Percentiles rank a stretch among this genome's conserved stretches.
Conservation (phyloP, 1,140 invertebrate genomes). For the Propsilocerus akamusi region DNA sequence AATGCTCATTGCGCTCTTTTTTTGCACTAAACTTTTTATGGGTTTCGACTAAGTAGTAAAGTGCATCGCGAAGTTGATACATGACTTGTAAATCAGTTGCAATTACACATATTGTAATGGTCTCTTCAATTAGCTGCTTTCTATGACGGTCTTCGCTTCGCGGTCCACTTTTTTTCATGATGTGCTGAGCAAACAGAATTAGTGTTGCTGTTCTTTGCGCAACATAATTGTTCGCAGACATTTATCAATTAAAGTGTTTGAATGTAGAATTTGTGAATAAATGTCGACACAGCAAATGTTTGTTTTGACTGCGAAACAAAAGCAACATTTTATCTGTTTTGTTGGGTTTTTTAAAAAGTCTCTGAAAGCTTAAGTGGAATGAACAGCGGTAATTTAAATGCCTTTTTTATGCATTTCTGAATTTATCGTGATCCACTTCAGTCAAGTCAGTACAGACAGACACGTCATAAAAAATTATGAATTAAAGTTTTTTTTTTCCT, state of each 20-base stretch:
- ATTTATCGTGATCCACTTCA: neutral
- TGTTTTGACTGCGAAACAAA: too few relatives aligned
- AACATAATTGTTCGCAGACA: neutral
- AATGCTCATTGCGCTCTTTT: neutral
- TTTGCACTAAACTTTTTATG: neutral
- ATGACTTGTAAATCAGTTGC: neutral
- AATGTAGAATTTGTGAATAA: neutral
- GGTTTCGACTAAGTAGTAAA: neutral
- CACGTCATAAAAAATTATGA: neutral
- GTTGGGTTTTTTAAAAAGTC: neutral
- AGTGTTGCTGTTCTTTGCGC: neutral
- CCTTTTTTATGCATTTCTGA: neutral
- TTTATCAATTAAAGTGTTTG: slow-evolving; percentile 1
- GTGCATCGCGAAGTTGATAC: neutral
- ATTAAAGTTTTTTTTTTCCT: neutral
- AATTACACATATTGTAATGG: neutral
- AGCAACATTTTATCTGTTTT: too few relatives aligned
- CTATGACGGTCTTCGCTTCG: neutral
- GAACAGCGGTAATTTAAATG: neutral
- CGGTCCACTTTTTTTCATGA: neutral
- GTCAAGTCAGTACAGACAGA: neutral
- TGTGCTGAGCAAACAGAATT: neutral
- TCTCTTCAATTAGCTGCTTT: neutral
- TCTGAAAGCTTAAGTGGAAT: neutral
- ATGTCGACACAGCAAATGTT: too few relatives aligned